A percentile compares a stretch with the other conserved stretches of the same genome.
Evolutionary conservation across 1,140 invertebrate genomes (phyloP).

Genomic region (Penaeus japonicus): DNA sequence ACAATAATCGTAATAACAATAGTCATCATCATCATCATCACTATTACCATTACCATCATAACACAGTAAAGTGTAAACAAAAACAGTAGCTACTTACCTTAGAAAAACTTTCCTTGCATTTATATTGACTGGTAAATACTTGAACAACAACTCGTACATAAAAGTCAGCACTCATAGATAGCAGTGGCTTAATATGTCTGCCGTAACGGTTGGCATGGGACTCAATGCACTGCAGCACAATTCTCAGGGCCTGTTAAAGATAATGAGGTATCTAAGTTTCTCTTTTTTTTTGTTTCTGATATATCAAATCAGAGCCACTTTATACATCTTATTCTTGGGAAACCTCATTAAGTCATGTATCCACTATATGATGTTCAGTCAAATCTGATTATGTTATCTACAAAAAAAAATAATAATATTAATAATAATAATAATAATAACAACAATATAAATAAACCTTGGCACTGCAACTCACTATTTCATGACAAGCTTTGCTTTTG

Average conservation of each 20-base stretch:
- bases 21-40: no score
- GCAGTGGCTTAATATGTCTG: slow-evolving; percentile 87
- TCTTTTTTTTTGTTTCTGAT: no score
- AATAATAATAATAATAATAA: no score
- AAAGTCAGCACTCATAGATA: slow-evolving; percentile 95
- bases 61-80: not conserved
- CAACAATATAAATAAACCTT: not conserved
- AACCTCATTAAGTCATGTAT: not conserved
- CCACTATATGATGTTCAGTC: no score
- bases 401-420: not conserved
- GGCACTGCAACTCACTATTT: slow-evolving; percentile 75
- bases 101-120: slow-evolving; percentile 73
- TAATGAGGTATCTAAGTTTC: no score
- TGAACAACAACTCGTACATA: slow-evolving; percentile 95
- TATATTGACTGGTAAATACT: slow-evolving; percentile 84
- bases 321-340: not conserved
- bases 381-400: no score
- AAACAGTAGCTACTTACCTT: slow-evolving; percentile 38
- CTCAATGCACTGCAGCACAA: slow-evolving; percentile 90
- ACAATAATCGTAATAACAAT: no score
- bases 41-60: no score
- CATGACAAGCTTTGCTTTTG: slow-evolving; percentile 89
- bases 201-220: slow-evolving; percentile 91
- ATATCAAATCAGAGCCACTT: not conserved
- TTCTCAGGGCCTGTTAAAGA: slow-evolving; percentile 79